A percentile compares a stretch with the other conserved stretches of the same genome.
These are phyloP conservation scores for Drosophila kohkoa DNA, from an alignment of 1,140 invertebrate genomes.

Conservation along the genomic window DNA sequence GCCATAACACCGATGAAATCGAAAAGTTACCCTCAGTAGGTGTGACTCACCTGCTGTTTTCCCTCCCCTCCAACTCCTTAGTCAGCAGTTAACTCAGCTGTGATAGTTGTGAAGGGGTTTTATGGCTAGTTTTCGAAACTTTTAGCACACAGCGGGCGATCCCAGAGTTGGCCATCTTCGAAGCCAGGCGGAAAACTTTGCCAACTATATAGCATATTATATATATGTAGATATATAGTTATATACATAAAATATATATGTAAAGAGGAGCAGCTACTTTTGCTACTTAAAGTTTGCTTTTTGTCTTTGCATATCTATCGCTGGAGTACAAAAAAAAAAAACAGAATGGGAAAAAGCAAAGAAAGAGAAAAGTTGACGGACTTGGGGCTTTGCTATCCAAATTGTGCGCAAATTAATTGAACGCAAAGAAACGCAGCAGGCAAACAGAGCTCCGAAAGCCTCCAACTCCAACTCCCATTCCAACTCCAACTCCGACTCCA, in stretches of 20 bases:
- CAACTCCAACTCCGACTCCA: constrained; percentile 3
- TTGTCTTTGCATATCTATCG: constrained; percentile 67
- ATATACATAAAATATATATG: constrained; percentile 2
- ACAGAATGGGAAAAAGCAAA: constrained; percentile 6
- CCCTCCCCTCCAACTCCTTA: background rate
- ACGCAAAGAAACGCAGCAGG: constrained; percentile 78
- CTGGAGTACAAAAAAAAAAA: constrained; percentile 8
- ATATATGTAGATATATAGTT: constrained; percentile 21
- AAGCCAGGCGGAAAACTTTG: constrained; percentile 58
- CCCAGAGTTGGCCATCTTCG: constrained; percentile 6
- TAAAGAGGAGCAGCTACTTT: constrained; percentile 45
- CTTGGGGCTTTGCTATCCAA: constrained; percentile 62
- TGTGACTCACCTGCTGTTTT: constrained; percentile 61
- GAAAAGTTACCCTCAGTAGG: constrained; percentile 57
- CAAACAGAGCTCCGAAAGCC: constrained; percentile 55
- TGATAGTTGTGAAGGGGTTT: constrained; percentile 62
- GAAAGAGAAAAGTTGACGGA: constrained; percentile 47
- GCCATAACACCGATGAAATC: constrained; percentile 71
- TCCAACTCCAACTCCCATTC: constrained; percentile 2
- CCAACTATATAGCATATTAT: constrained; percentile 44
- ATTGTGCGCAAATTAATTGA: constrained; percentile 82
- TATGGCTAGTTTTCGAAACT: constrained; percentile 74
- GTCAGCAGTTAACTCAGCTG: constrained; percentile 38
- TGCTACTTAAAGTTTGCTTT: constrained; percentile 82
- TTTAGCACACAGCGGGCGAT: constrained; percentile 56